A percentile compares a stretch with the other conserved stretches of the same genome.
Evolutionary conservation across 1,140 invertebrate genomes (phyloP).

Genomic region (Melanaphis sacchari): DNA sequence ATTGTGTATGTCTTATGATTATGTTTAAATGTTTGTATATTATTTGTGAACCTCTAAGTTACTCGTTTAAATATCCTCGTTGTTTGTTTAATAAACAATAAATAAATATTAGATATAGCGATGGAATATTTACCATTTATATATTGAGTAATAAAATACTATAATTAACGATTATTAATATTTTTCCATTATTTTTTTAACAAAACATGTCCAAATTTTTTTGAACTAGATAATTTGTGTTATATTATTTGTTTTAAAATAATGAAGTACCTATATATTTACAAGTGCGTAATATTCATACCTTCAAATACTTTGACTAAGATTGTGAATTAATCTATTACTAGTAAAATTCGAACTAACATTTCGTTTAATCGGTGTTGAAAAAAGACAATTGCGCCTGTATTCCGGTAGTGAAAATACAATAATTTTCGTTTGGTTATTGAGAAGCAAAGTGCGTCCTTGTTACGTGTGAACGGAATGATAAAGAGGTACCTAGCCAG

Average conservation of each 20-base stretch:
- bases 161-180: too few species aligned
- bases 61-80: background rate
- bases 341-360: background rate
- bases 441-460: background rate
- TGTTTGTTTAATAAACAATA: background rate
- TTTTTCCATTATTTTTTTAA: too few species aligned
- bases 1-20: background rate
- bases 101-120: background rate
- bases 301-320: background rate
- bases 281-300: background rate
- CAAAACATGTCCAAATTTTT: background rate
- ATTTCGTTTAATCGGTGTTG: background rate
- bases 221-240: too few species aligned
- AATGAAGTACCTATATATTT: too few species aligned
- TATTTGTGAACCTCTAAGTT: background rate
- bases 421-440: slow-evolving; percentile 10
- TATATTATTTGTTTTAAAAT: background rate
- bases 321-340: background rate
- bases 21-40: slow-evolving; percentile 4
- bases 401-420: background rate
- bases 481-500: background rate
- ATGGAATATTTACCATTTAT: background rate
- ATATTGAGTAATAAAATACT: too few species aligned
- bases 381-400: too few species aligned
- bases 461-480: background rate